phyloP scores from a whole-genome alignment of 2,797 vertebrate genomes.

The Anguilla anguilla region DNA sequence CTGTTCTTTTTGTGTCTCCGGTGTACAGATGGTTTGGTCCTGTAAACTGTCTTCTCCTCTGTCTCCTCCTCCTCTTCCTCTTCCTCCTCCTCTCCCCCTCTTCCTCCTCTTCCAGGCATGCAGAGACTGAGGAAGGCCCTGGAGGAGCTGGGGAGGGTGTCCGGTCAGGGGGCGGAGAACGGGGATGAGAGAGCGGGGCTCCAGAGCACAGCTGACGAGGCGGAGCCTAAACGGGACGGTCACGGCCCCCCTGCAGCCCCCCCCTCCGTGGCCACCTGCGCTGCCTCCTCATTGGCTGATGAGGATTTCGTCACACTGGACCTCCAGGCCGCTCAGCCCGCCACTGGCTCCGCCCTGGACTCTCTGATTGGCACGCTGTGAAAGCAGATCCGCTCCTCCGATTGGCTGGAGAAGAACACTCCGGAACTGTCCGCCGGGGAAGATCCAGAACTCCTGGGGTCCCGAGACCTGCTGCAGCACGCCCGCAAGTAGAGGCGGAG shows the following conservation, averaged over 20 bases:
- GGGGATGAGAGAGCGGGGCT: constrained; percentile 47
- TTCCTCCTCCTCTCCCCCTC: neutral
- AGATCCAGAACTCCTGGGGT: constrained; percentile 75
- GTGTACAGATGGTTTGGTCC: neutral
- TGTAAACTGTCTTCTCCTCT: neutral
- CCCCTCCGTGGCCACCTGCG: constrained; percentile 42
- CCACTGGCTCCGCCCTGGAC: constrained; percentile 61
- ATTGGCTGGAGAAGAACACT: constrained; percentile 84
- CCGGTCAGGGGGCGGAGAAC: constrained; percentile 5
- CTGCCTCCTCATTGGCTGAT: constrained; percentile 48
- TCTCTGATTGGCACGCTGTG: constrained; percentile 83
- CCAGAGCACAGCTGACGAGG: constrained; percentile 50
- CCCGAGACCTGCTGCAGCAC: constrained; percentile 73
- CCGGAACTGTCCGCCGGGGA: constrained; percentile 74
- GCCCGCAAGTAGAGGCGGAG: constrained; percentile 63
- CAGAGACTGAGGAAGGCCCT: constrained; percentile 83
- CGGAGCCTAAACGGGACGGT: constrained; percentile 54
- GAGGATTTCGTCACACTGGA: constrained; percentile 65
- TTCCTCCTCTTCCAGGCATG: constrained; percentile 74
- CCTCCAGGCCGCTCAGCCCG: constrained; percentile 64
- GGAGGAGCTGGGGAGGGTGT: constrained; percentile 58
- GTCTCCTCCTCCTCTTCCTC: neutral
- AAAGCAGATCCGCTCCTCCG: constrained; percentile 81
- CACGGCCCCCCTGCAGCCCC: constrained; percentile 50
- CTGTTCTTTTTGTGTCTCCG: neutral